Conservation (phyloP, 2,888 invertebrate genomes). For the Sthenelais limicola region DNA sequence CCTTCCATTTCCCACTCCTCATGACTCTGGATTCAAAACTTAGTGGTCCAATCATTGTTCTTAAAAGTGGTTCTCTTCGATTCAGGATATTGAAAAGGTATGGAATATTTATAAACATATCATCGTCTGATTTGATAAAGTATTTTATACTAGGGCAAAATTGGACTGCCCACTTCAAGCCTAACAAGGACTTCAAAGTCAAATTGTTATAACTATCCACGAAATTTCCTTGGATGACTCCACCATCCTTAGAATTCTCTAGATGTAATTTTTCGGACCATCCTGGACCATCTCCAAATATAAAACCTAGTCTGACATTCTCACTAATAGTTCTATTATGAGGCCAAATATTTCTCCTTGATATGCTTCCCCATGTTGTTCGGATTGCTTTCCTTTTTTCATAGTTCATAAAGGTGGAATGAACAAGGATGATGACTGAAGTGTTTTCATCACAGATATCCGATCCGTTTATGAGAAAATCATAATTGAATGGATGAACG, state of each 20-base stretch:
- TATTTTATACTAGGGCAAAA: constrained; percentile 48
- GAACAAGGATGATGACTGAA: constrained; percentile 50
- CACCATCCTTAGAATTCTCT: constrained; percentile 45
- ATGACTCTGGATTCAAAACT: constrained; percentile 45
- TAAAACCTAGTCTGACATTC: constrained; percentile 45
- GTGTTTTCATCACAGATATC: constrained; percentile 41
- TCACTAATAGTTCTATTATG: background rate
- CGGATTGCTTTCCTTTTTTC: constrained; percentile 58
- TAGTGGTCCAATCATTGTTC: constrained; percentile 52
- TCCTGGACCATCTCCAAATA: constrained; percentile 46
- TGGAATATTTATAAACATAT: constrained; percentile 54
- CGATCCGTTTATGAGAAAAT: constrained; percentile 29
- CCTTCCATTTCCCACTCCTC: constrained; percentile 48
- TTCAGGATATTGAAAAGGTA: constrained; percentile 44
- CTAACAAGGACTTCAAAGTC: constrained; percentile 54
- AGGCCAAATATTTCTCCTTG: constrained; percentile 46
- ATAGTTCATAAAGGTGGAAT: constrained; percentile 78
- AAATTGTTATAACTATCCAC: constrained; percentile 50
- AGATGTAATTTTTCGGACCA: constrained; percentile 35
- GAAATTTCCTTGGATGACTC: constrained; percentile 51
- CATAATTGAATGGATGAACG: constrained; percentile 6
- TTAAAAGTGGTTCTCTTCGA: constrained; percentile 12
- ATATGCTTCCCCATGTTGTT: constrained; percentile 60
- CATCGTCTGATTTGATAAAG: constrained; percentile 54
- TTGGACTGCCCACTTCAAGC: constrained; percentile 48